Percentiles rank a stretch among this genome's conserved stretches.
phyloP scores from a whole-genome alignment of 2,888 invertebrate species.

The Perdita meconis region DNA sequence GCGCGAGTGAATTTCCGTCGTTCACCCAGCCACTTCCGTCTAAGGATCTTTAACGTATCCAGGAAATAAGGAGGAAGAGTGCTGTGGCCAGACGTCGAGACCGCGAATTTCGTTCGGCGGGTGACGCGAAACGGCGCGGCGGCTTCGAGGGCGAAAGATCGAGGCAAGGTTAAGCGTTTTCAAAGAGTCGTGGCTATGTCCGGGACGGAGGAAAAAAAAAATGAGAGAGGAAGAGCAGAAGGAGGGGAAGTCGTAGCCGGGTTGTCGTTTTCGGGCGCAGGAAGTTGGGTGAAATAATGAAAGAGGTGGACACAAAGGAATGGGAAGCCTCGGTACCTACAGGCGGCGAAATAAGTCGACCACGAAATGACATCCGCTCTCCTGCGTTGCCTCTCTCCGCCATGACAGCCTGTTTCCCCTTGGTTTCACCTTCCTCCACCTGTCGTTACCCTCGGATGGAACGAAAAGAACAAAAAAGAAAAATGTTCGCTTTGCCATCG shows the following conservation, averaged over 20 bases:
- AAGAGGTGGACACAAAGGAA: slow-evolving; percentile 78
- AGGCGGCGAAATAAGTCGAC: slow-evolving; percentile 81
- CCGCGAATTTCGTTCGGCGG: slow-evolving; percentile 5
- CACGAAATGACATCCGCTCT: slow-evolving; percentile 83
- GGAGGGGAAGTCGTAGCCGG: slow-evolving; percentile 28
- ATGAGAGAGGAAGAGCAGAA: neutral
- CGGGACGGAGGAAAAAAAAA: slow-evolving; percentile 10
- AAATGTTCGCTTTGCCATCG: slow-evolving; percentile 39
- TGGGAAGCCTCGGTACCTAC: slow-evolving; percentile 69
- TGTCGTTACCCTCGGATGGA: slow-evolving; percentile 64
- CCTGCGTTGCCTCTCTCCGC: slow-evolving; percentile 51
- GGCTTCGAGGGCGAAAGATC: slow-evolving; percentile 14
- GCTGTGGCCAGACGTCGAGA: neutral
- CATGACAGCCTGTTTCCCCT: slow-evolving; percentile 63
- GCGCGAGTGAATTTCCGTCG: neutral
- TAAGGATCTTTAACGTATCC: neutral
- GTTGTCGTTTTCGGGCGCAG: slow-evolving; percentile 70
- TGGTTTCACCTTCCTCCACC: slow-evolving; percentile 68
- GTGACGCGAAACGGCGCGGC: slow-evolving; percentile 20
- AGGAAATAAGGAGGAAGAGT: slow-evolving; percentile 2
- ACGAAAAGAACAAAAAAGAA: too few relatives aligned
- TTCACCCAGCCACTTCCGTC: neutral
- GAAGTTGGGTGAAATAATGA: slow-evolving; percentile 77
- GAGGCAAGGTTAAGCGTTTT: slow-evolving; percentile 45
- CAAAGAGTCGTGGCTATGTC: slow-evolving; percentile 20